Percentiles rank a stretch among this genome's conserved stretches.
These are phyloP conservation scores for Selene dorsalis DNA, from an alignment of 2,797 vertebrate species.

Conservation along the genomic window DNA sequence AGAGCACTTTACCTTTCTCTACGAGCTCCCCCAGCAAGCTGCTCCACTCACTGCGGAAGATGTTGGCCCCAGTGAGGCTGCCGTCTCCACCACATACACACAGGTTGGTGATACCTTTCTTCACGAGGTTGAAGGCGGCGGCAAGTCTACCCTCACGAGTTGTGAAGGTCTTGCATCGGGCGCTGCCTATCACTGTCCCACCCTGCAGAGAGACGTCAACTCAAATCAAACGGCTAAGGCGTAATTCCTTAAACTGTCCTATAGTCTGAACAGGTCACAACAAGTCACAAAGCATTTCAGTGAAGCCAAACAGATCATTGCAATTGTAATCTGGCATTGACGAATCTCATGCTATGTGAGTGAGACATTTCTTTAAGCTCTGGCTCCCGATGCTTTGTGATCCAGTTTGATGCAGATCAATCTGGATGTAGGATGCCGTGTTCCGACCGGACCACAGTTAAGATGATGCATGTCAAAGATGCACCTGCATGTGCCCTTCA, in stretches of 20 bases:
- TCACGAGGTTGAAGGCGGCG: slow-evolving; percentile 91
- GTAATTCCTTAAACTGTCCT: too few species aligned
- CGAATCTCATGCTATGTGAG: neutral
- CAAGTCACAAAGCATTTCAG: slow-evolving; percentile 1
- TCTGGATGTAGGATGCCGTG: neutral
- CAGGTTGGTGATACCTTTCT: slow-evolving; percentile 94
- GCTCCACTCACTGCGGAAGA: slow-evolving; percentile 94
- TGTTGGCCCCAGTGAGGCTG: slow-evolving; percentile 94
- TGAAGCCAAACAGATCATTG: neutral
- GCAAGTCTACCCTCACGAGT: slow-evolving; percentile 88
- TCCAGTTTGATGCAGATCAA: neutral
- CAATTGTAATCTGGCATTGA: neutral
- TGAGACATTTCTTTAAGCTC: neutral
- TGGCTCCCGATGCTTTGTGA: neutral
- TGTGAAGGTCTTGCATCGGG: slow-evolving; percentile 93
- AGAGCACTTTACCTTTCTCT: slow-evolving; percentile 81
- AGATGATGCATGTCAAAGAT: neutral
- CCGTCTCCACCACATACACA: slow-evolving; percentile 97
- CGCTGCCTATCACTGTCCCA: slow-evolving; percentile 94
- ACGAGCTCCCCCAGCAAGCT: slow-evolving; percentile 90
- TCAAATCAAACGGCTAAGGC: too few species aligned
- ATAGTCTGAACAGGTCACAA: neutral
- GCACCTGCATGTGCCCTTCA: neutral
- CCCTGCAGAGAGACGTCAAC: slow-evolving; percentile 81
- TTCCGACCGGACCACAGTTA: neutral